Conservation (phyloP, 1,140 invertebrate genomes). For the Platyura marginata region DNA sequence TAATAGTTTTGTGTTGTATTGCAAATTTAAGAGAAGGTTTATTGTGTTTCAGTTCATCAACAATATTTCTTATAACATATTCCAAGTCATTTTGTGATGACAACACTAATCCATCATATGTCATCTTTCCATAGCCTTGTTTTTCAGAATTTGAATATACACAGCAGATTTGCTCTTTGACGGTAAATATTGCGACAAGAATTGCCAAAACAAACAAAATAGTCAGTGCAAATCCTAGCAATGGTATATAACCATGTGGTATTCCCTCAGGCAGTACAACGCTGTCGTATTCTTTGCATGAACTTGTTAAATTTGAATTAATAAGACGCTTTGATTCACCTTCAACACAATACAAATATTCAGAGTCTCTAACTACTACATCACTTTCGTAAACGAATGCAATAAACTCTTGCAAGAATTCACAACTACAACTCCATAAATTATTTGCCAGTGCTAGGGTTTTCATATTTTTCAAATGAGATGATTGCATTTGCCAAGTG, state of each 20-base stretch:
- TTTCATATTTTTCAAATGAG: slow-evolving; percentile 31
- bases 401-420: slow-evolving; percentile 68
- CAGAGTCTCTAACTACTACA: slow-evolving; percentile 57
- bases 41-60: slow-evolving; percentile 64
- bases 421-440: slow-evolving; percentile 76
- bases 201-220: slow-evolving; percentile 54
- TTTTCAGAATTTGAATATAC: slow-evolving; percentile 65
- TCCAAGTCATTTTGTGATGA: slow-evolving; percentile 86
- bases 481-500: slow-evolving; percentile 11
- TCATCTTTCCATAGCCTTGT: slow-evolving; percentile 50
- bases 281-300: slow-evolving; percentile 45
- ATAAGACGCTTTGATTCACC: slow-evolving; percentile 44
- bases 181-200: slow-evolving; percentile 60
- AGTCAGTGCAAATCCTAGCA: slow-evolving; percentile 57
- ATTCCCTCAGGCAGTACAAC: slow-evolving; percentile 27
- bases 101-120: slow-evolving; percentile 83
- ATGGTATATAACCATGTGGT: slow-evolving; percentile 54
- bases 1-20: slow-evolving; percentile 55
- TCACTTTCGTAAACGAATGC: slow-evolving; percentile 65
- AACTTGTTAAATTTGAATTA: slow-evolving; percentile 48
- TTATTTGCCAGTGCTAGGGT: slow-evolving; percentile 63
- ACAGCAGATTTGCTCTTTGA: slow-evolving; percentile 62
- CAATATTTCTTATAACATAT: slow-evolving; percentile 67
- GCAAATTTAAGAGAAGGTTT: slow-evolving; percentile 54
- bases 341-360: slow-evolving; percentile 62